Conservation (phyloP, 2,888 invertebrate genomes). For the Dioctria rufipes region DNA sequence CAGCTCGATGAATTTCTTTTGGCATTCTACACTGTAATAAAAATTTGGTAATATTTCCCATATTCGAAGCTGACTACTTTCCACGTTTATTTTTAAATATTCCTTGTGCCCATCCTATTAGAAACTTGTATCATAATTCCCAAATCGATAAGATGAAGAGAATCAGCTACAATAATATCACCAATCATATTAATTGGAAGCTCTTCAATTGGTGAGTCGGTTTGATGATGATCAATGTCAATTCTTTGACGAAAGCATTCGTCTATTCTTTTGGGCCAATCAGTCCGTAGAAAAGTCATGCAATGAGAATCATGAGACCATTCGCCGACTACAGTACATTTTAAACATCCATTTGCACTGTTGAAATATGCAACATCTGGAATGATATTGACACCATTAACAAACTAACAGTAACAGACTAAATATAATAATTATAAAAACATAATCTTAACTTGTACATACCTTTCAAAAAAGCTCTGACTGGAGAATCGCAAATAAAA, state of each 20-base stretch:
- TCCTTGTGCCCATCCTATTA: not conserved
- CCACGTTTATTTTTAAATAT: not conserved
- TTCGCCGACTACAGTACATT: constrained; percentile 4
- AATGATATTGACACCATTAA: not conserved
- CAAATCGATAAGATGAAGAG: not conserved
- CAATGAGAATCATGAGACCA: not conserved
- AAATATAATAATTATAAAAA: not conserved
- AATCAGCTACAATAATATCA: constrained; percentile 14
- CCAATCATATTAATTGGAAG: constrained; percentile 9
- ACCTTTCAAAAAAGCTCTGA: constrained; percentile 7
- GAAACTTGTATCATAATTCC: not conserved
- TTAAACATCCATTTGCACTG: not conserved
- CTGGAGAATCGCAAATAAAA: constrained; percentile 17
- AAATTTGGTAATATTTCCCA: not conserved
- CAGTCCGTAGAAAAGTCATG: not conserved
- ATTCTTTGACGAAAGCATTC: not conserved
- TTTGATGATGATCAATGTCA: constrained; percentile 5
- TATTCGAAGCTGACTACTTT: not conserved
- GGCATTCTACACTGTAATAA: constrained; percentile 34
- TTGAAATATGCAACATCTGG: not conserved
- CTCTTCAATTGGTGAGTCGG: not conserved
- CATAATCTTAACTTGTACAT: not conserved
- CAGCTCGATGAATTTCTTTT: constrained; percentile 57
- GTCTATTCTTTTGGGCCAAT: not conserved
- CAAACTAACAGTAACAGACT: no score